phyloP scores from a whole-genome alignment of 2,888 invertebrate species.

The Diogma glabrata region DNA sequence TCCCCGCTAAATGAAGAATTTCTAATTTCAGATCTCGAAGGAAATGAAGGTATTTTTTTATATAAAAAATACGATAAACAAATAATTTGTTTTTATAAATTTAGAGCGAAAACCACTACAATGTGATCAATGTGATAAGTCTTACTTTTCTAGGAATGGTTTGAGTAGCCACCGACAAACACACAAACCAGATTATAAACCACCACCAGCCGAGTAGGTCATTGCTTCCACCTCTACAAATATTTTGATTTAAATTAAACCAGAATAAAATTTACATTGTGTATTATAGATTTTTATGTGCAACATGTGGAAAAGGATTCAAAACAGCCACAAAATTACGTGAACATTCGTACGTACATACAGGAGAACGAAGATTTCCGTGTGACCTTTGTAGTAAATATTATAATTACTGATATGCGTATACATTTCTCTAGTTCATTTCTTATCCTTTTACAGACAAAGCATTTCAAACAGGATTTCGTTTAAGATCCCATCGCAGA shows the following conservation, averaged over 20 bases:
- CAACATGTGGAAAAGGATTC: conserved; percentile 18
- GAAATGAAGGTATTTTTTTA: too few relatives aligned
- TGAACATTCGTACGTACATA: conserved; percentile 26
- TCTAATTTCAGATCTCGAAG: too few relatives aligned
- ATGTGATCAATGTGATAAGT: conserved; percentile 24
- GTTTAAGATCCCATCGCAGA: conserved; percentile 26
- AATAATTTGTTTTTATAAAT: background rate
- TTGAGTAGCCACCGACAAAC: conserved; percentile 23
- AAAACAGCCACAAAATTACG: conserved; percentile 17
- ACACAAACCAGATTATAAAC: conserved; percentile 20
- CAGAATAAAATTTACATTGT: too few relatives aligned
- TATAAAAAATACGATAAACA: conserved; percentile 15
- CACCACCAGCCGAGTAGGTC: too few relatives aligned
- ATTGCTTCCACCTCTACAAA: too few relatives aligned
- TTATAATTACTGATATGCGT: background rate
- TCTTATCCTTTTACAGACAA: conserved; percentile 21
- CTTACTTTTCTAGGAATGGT: conserved; percentile 24
- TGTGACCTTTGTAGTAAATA: conserved; percentile 28
- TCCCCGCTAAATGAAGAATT: too few relatives aligned
- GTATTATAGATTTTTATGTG: conserved; percentile 21
- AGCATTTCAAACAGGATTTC: conserved; percentile 27
- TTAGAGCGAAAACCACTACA: conserved; percentile 18
- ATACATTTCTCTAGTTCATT: background rate
- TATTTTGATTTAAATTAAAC: too few relatives aligned
- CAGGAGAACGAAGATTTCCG: conserved; percentile 26